Percentiles rank a stretch among this genome's conserved stretches.
Conservation (phyloP, 2,797 vertebrate genomes). For the Alcedo atthis region DNA sequence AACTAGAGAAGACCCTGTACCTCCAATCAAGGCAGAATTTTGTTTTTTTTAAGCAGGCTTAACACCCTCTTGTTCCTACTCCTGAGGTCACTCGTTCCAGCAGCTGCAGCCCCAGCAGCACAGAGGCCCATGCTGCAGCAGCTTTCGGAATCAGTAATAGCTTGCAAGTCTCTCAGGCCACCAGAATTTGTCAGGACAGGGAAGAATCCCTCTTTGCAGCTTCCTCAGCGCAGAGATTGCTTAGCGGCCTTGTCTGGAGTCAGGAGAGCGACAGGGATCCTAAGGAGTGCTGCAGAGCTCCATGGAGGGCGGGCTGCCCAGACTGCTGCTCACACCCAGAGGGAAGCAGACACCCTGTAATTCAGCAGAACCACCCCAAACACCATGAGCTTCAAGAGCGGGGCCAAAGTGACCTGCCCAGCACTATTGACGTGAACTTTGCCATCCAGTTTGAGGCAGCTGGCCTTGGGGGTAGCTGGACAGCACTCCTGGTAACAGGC, state of each 20-base stretch:
- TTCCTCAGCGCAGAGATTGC: background rate
- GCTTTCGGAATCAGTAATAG: background rate
- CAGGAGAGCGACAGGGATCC: background rate
- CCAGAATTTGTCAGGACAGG: background rate
- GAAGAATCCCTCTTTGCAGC: background rate
- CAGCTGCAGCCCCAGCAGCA: background rate
- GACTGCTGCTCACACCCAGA: background rate
- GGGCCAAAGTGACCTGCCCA: background rate
- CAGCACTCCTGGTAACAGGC: conserved; percentile 85
- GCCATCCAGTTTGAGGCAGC: conserved; percentile 84
- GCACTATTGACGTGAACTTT: conserved; percentile 74
- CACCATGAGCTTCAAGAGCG: conserved; percentile 31
- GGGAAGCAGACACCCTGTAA: background rate
- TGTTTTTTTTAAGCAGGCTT: background rate
- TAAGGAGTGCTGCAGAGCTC: accelerated
- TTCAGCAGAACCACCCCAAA: conserved; percentile 53
- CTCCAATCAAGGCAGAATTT: background rate
- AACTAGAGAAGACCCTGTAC: background rate
- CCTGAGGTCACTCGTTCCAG: background rate
- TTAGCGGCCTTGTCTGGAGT: background rate
- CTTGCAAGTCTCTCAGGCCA: background rate
- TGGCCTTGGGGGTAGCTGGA: conserved; percentile 60
- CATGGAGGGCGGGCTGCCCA: accelerated
- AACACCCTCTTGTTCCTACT: background rate
- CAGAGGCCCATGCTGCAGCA: background rate